phyloP scores from a whole-genome alignment of 2,888 invertebrate genomes.

The Dryobota labecula region DNA sequence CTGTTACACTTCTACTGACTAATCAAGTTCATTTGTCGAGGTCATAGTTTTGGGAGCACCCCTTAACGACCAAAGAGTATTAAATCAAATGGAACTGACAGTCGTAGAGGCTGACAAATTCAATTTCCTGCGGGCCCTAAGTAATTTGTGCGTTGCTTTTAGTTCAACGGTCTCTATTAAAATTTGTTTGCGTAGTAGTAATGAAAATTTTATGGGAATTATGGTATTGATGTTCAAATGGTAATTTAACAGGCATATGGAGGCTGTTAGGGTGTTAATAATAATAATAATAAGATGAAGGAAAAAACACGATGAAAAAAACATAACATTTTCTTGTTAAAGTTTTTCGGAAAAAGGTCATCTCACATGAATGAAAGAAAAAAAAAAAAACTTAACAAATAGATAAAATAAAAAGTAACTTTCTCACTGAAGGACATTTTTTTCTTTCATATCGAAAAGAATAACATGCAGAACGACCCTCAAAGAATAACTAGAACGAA shows the following conservation, averaged over 20 bases:
- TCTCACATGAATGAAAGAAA: neutral
- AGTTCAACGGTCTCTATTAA: conserved; percentile 51
- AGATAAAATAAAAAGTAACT: neutral
- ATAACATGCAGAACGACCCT: neutral
- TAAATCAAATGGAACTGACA: conserved; percentile 58
- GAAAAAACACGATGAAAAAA: neutral
- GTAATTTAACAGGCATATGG: neutral
- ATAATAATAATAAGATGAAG: neutral
- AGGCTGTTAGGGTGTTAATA: neutral
- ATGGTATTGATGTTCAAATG: conserved; percentile 18
- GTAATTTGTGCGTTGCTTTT: conserved; percentile 55
- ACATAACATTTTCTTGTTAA: neutral
- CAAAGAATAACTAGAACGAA: conserved; percentile 13
- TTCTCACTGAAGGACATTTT: neutral
- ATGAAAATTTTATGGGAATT: conserved; percentile 33
- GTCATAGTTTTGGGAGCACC: conserved; percentile 41
- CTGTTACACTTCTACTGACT: conserved; percentile 20
- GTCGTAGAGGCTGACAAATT: conserved; percentile 61
- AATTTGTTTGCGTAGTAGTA: conserved; percentile 38
- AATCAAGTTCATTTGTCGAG: conserved; percentile 47
- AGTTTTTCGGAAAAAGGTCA: neutral
- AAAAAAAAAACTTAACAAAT: neutral
- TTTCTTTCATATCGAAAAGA: neutral
- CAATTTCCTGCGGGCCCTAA: conserved; percentile 54
- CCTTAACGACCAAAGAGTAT: conserved; percentile 52